Evolutionary conservation across 2,888 invertebrate species (phyloP).

Genomic region (Epirrhoe tristata): DNA sequence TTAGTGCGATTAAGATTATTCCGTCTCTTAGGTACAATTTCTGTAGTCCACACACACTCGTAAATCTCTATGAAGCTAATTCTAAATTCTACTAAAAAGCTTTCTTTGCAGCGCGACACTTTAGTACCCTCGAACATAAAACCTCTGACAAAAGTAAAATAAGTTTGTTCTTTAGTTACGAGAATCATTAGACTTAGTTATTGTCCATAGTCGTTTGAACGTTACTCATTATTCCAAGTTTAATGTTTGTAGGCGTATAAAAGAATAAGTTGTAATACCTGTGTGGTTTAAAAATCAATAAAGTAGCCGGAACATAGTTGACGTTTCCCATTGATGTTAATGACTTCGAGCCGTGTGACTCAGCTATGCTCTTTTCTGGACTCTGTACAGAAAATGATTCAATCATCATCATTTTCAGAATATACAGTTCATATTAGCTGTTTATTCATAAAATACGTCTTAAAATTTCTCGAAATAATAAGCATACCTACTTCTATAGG

Average conservation of each 20-base stretch:
- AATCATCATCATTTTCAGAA: neutral
- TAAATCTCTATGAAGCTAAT: too few relatives aligned
- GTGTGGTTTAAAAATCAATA: constrained; percentile 68
- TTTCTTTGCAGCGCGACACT: too few relatives aligned
- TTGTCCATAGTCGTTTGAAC: neutral
- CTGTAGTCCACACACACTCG: neutral
- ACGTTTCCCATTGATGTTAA: constrained; percentile 64
- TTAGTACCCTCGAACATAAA: too few relatives aligned
- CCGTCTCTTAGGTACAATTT: neutral
- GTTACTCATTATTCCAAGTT: neutral
- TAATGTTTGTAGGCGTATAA: neutral
- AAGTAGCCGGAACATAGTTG: constrained; percentile 62
- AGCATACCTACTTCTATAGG: neutral
- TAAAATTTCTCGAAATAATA: too few relatives aligned
- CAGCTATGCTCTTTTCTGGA: constrained; percentile 69
- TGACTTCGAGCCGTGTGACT: constrained; percentile 75
- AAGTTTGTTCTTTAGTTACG: neutral
- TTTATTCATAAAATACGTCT: too few relatives aligned
- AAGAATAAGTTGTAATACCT: constrained; percentile 50
- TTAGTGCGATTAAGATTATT: neutral
- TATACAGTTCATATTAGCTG: neutral
- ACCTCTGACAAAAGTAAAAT: too few relatives aligned
- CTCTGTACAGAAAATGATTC: constrained; percentile 54
- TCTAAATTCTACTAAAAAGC: too few relatives aligned
- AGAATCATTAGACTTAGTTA: neutral